Percentiles rank a stretch among this genome's conserved stretches.
phyloP scores from a whole-genome alignment of 2,888 invertebrate genomes.

The Drosophila koepferae region DNA sequence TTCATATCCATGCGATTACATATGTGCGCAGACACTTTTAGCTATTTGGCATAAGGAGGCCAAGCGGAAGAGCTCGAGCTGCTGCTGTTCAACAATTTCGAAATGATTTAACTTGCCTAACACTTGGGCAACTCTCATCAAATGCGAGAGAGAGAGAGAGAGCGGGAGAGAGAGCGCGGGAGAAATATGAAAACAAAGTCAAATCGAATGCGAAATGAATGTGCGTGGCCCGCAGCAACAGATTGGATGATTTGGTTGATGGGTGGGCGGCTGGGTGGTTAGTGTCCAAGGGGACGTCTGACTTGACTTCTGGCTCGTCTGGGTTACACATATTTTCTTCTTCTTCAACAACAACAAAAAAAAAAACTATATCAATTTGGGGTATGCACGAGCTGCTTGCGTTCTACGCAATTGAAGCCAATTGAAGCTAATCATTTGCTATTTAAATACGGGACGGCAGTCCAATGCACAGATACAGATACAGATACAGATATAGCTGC shows the following conservation, averaged over 20 bases:
- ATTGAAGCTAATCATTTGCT: constrained; percentile 84
- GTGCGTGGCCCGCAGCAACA: constrained; percentile 13
- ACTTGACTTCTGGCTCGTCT: background rate
- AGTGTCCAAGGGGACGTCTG: background rate
- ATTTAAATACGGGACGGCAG: constrained; percentile 66
- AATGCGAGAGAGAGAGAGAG: background rate
- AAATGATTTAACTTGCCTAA: constrained; percentile 25
- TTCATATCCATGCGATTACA: constrained; percentile 15
- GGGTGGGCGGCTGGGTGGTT: background rate
- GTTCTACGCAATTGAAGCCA: constrained; percentile 83
- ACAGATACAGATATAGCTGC: constrained; percentile 18
- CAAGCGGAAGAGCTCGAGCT: constrained; percentile 11
- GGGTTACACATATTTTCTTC: constrained; percentile 9
- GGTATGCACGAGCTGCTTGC: constrained; percentile 54
- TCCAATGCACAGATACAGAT: constrained; percentile 37
- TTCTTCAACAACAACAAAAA: background rate
- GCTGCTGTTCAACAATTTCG: constrained; percentile 8
- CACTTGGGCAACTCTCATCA: constrained; percentile 9
- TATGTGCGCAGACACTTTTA: background rate
- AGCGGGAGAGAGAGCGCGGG: background rate
- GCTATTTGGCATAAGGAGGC: constrained; percentile 7
- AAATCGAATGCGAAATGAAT: constrained; percentile 21
- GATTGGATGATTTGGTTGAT: background rate
- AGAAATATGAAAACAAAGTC: constrained; percentile 3
- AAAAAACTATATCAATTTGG: constrained; percentile 25